phyloP scores from a whole-genome alignment of 2,888 invertebrate species.

The Eristalinus sepulchralis region DNA sequence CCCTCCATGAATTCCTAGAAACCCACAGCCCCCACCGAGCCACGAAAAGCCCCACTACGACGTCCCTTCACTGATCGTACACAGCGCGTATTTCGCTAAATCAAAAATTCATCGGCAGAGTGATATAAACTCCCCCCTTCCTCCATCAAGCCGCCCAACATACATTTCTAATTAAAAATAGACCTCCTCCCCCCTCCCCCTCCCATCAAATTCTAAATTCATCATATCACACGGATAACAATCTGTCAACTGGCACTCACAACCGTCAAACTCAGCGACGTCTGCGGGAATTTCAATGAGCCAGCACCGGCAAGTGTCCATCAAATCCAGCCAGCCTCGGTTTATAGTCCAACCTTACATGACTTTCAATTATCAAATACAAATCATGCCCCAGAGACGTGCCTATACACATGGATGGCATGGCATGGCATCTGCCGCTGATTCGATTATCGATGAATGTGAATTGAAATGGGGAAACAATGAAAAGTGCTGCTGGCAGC shows the following conservation, averaged over 20 bases:
- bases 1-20: neutral
- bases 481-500: neutral
- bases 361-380: neutral
- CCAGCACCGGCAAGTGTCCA: neutral
- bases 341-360: neutral
- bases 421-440: neutral
- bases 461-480: neutral
- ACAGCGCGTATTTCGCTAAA: neutral
- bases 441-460: conserved; percentile 1
- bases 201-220: conserved; percentile 12
- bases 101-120: neutral
- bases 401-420: neutral
- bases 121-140: neutral
- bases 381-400: neutral
- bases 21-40: neutral
- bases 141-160: neutral
- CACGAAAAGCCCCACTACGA: neutral
- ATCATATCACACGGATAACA: conserved; percentile 24
- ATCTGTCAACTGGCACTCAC: conserved; percentile 33
- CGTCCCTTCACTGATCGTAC: neutral
- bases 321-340: neutral
- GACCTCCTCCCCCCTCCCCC: neutral
- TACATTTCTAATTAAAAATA: conserved; percentile 23
- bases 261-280: conserved; percentile 12
- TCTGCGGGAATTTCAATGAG: conserved; percentile 35